A percentile compares a stretch with the other conserved stretches of the same genome.
These are phyloP conservation scores for Drosophila mojavensis DNA, from an alignment of 1,140 invertebrate genomes.

Conservation along the genomic window DNA sequence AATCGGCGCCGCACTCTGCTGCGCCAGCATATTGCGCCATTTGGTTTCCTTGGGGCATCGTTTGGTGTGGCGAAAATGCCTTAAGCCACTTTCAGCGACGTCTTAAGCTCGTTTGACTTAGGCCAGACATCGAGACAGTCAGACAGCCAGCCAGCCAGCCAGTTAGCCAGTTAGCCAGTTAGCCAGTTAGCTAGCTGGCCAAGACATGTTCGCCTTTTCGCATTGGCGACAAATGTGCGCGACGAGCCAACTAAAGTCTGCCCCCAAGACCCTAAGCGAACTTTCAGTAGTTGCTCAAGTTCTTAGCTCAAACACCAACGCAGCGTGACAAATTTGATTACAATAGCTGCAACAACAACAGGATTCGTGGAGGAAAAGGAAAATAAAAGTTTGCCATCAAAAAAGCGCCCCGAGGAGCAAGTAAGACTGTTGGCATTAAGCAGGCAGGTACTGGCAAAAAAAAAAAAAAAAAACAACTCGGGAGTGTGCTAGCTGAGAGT, in stretches of 20 bases:
- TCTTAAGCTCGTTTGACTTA: slow-evolving; percentile 22
- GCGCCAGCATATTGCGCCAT: slow-evolving; percentile 9
- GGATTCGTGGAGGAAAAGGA: background rate
- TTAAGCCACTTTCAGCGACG: slow-evolving; percentile 45
- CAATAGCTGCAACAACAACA: slow-evolving; percentile 45
- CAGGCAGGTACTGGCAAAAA: slow-evolving; percentile 2
- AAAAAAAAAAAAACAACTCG: too few species aligned
- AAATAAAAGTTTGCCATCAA: slow-evolving; percentile 13
- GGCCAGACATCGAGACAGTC: slow-evolving; percentile 22
- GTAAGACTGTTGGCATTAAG: slow-evolving; percentile 5
- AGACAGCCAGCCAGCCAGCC: too few species aligned
- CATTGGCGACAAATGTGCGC: slow-evolving; percentile 68
- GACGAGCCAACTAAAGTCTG: slow-evolving; percentile 52
- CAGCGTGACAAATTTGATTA: slow-evolving; percentile 79
- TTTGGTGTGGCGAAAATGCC: slow-evolving; percentile 25
- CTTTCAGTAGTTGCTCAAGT: slow-evolving; percentile 36
- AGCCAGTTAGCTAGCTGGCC: background rate
- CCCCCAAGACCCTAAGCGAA: slow-evolving; percentile 6
- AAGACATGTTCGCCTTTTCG: slow-evolving; percentile 22
- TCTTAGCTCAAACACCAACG: slow-evolving; percentile 33
- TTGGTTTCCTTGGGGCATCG: slow-evolving; percentile 36
- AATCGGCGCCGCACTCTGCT: background rate
- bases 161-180: background rate
- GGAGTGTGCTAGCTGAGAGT: too few species aligned
- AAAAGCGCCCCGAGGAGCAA: slow-evolving; percentile 58